Evolutionary conservation across 2,797 vertebrate species (phyloP).

Genomic region (Clarias pachynema): DNA sequence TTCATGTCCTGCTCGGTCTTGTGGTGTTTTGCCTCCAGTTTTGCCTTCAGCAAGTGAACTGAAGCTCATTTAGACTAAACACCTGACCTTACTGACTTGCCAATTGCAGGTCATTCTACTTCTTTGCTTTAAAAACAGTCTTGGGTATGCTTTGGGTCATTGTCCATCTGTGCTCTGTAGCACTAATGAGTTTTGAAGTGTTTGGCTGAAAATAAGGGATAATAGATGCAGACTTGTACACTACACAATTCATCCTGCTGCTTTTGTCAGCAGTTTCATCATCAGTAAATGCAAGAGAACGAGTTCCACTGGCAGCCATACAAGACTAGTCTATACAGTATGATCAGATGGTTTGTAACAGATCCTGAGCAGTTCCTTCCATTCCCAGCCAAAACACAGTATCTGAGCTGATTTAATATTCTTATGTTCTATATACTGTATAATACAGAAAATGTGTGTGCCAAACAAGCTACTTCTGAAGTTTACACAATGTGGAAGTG

Average conservation of each 20-base stretch:
- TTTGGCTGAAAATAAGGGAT: not conserved
- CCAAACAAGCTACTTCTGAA: too few species aligned
- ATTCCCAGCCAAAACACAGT: not conserved
- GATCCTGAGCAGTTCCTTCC: not conserved
- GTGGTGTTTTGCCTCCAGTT: not conserved
- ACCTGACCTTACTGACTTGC: not conserved
- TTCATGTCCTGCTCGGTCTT: not conserved
- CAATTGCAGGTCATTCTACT: not conserved
- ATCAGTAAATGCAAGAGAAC: not conserved
- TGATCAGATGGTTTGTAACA: not conserved
- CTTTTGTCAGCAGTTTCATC: not conserved
- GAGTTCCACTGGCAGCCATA: not conserved
- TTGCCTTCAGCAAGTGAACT: conserved; percentile 21
- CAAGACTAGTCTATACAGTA: too few species aligned
- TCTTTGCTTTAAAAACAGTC: not conserved
- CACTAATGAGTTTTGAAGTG: not conserved
- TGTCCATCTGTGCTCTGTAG: not conserved
- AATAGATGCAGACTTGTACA: not conserved
- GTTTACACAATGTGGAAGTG: too few species aligned
- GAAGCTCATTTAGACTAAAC: not conserved
- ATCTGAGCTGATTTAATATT: too few species aligned
- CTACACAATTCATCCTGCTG: not conserved
- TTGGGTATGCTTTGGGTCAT: not conserved
- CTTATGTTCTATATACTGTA: too few species aligned
- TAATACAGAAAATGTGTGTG: too few species aligned